Base-by-base conservation (phyloP, 2,113 vertebrate species). In the Archocentrus centrarchus region DNA sequence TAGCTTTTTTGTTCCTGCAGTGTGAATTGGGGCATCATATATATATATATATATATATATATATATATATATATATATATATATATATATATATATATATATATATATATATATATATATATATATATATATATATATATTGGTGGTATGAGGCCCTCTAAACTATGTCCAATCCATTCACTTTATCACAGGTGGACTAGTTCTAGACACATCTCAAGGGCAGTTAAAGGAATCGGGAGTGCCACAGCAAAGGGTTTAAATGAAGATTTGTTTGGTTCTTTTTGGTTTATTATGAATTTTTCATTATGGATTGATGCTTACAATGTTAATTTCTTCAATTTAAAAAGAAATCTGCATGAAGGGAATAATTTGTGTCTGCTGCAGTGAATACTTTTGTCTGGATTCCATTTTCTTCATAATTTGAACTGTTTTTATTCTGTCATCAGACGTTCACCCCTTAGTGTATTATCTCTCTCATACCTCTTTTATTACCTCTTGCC, bases 81-180 rank as follows among this genome's bases (percentile, higher is more conserved):
- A 24, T 24, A 24, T 24, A 8, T 0, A 4, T 20, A 39, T 4
- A 18, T 20, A 61, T 11, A 35, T 10, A 60, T 3, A 30, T 11
- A n/a, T 5, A 24, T 5, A 24, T 14, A 32, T 30, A 6, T 8
- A 11, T 2, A 24, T 24, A 8, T 0, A 4, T 20, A 39, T 4
- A 18, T 20, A 61, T 11, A 35, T 10, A 60, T 3, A 30, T 11
- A n/a, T 5, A 24, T 5, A 24, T 14, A 32, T 30, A 6, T 8
- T 2, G 1, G 37, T 24, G 7, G 13, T 24, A 39, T 44, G 37
- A 66, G 24, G 14, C n/a, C n/a, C n/a, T 47, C 63, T 44, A 66
- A 66, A 68, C 22, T 68, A 14, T 4, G 9, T 44, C 39, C n/a
- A 27, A 27, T 66, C 24, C 22, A 17, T 3, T 47, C 14, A 6